These are phyloP conservation scores for Vulpes lagopus DNA, from an alignment of 2,113 vertebrate genomes.

Conservation along the genomic window DNA sequence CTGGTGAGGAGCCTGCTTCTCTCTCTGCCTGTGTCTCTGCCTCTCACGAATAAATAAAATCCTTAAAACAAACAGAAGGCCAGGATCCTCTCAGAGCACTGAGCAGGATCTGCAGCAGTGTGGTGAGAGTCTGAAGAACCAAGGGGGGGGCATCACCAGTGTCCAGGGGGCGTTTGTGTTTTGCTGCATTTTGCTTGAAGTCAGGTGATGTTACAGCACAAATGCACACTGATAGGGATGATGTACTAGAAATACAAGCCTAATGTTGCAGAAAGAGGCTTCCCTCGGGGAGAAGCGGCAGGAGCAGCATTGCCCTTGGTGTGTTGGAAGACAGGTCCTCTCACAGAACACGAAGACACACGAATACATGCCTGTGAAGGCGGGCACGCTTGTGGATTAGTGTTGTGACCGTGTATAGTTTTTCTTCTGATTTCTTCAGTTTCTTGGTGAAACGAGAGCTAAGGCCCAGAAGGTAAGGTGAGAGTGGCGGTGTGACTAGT, in stretches of 20 bases:
- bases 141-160: fast-evolving
- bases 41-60: no score
- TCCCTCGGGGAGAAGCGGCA: not conserved
- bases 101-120: fast-evolving
- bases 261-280: fast-evolving
- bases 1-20: no score
- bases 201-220: fast-evolving
- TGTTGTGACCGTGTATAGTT: not conserved
- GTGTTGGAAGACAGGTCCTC: not conserved
- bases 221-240: no score
- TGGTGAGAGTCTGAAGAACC: not conserved
- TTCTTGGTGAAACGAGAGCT: not conserved
- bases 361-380: not conserved
- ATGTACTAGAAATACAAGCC: fast-evolving
- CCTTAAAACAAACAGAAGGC: not conserved
- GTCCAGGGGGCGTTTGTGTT: not conserved
- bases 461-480: not conserved
- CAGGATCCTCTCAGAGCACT: not conserved
- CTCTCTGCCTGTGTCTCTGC: no score
- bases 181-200: not conserved
- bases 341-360: no score
- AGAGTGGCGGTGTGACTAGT: not conserved
- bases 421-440: not conserved
- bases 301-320: not conserved
- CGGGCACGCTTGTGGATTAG: not conserved